A percentile compares a stretch with the other conserved stretches of the same genome.
Conservation (phyloP, 1,140 invertebrate genomes). For the Procambarus virginalis region DNA sequence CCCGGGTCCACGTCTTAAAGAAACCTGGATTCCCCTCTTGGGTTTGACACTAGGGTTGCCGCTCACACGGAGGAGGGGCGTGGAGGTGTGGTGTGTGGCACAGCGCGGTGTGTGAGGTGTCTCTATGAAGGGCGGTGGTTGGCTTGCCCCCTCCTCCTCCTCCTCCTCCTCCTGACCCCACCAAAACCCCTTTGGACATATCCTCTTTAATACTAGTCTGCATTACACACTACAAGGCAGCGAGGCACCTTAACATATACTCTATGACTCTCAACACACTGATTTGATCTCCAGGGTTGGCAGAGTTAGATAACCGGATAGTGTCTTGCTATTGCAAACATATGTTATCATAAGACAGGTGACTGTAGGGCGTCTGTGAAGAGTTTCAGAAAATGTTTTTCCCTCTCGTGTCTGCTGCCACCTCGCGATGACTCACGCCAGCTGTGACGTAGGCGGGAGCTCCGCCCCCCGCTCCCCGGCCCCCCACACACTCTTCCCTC, state of each 20-base stretch:
- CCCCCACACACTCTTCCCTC: not conserved
- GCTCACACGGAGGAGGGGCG: not conserved
- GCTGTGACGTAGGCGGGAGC: not conserved
- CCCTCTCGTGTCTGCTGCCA: not conserved
- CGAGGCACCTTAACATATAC: not conserved
- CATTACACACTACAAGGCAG: constrained; percentile 1
- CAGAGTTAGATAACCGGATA: no score
- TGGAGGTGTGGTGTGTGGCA: not conserved
- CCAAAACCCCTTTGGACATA: not conserved
- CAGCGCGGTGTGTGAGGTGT: not conserved
- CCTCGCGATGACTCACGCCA: not conserved
- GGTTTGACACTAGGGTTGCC: not conserved
- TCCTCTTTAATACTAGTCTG: constrained; percentile 6
- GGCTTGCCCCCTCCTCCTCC: not conserved
- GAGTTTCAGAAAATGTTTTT: not conserved
- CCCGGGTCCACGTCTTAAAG: not conserved
- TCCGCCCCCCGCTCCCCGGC: not conserved
- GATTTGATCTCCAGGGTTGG: no score
- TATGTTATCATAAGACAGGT: no score
- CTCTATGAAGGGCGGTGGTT: not conserved
- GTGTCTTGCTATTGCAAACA: no score
- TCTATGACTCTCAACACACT: not conserved
- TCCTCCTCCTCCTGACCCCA: not conserved
- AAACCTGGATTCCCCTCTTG: not conserved
- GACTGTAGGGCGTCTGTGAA: not conserved